Base-by-base conservation (phyloP, 2,797 vertebrate genomes). In the Phoeniculus purpureus region DNA sequence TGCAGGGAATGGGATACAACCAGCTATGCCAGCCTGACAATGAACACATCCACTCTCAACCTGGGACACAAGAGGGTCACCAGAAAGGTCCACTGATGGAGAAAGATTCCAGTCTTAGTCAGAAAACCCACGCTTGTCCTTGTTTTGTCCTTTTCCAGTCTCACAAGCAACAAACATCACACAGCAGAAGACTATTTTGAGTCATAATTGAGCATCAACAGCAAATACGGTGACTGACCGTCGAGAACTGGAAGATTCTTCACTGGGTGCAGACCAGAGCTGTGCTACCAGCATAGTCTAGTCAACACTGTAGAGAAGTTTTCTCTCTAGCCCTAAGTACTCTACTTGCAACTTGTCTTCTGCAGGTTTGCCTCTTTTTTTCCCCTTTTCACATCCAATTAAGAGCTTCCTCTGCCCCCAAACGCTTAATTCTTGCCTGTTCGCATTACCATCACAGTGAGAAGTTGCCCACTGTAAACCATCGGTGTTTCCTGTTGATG, bases 161-260 rank as follows among this genome's bases (percentile, higher is more conserved):
- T 29, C n/a, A 45, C 31, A 56, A 91, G 68, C 68, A 89, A 83
- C 71, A 81, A 45, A 81, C 85, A 37, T 54, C 81, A 86, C 34
- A 72, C 55, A 83, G 27, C 47, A 74, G 78, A 92, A 86, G 64
- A 87, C 27, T 66, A 61, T 76, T 64, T 81, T n/a, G 74, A 85
- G 32, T 70, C n/a, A 8, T 74, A 76, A 73, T 67, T 77, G 61
- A 87, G 74, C 88, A 86, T 74, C 89, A 86, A 82, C 43, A 80
- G 72, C 71, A 82, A 68, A 93, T 65, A 87, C 67, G 29, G 29
- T 51, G 65, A 78, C 23, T 66, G 81, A 37, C 67, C 45, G 80
- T 52, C 59, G 87, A 47, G 67, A 25, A 78, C 51, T 25, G 65
- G 5, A 55, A 34, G 81, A 67, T 55, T 68, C 81, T 54, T 56